phyloP scores from a whole-genome alignment of 1,140 invertebrate species.

The Anastrepha ludens region DNA sequence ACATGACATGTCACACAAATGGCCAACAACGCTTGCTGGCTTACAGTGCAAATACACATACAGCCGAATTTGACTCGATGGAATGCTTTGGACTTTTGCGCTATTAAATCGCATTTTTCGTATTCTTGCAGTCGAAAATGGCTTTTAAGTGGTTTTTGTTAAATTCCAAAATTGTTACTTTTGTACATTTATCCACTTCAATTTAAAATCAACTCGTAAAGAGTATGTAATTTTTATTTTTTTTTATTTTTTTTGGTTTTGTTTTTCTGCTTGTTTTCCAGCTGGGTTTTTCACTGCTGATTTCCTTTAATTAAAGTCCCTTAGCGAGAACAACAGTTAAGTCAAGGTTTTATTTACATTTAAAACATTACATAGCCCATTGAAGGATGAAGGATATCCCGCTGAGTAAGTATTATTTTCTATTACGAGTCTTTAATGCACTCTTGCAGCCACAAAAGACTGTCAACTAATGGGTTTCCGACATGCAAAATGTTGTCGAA shows the following conservation, averaged over 20 bases:
- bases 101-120: neutral
- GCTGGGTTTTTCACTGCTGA: neutral
- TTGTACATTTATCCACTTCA: neutral
- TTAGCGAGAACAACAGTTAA: slow-evolving; percentile 1
- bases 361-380: neutral
- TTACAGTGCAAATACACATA: neutral
- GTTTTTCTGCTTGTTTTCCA: neutral
- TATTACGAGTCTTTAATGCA: neutral
- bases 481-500: slow-evolving; percentile 46
- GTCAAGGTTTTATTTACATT: slow-evolving; percentile 29
- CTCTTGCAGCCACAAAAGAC: neutral
- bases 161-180: neutral
- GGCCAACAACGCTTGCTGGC: neutral
- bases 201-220: neutral
- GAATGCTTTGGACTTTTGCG: neutral
- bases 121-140: neutral
- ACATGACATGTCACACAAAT: slow-evolving; percentile 33
- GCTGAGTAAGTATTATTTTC: too few species aligned
- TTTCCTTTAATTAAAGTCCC: slow-evolving; percentile 25
- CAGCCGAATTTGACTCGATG: neutral
- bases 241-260: neutral
- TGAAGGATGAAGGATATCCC: neutral
- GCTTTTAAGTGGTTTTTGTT: slow-evolving; percentile 24
- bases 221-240: neutral
- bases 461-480: slow-evolving; percentile 43